Base-by-base conservation (phyloP, 1,140 invertebrate species). In the Alviniconcha marisindica region DNA sequence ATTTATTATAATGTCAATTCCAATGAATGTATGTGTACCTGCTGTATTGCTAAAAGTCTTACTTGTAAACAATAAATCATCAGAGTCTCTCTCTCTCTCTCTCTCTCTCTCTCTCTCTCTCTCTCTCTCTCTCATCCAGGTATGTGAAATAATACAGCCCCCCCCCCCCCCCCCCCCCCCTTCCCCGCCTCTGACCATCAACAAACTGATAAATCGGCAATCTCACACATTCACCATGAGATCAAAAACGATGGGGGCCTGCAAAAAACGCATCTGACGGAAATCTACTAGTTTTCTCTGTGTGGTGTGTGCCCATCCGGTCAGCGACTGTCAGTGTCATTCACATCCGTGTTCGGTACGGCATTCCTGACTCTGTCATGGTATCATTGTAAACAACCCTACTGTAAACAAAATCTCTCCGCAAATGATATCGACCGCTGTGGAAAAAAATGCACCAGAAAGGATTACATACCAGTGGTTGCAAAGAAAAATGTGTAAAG, bases 101-200 rank as follows among this genome's bases (percentile, higher is more conserved):
- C 51, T 44, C 15, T 51, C 31, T 77, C 44, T 48, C 44, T 51
- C 76, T 77, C 51, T 44, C 51, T 77, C 40, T 77, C 51, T 33
- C 44, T 51, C 40, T 77, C 51, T 33, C 44, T 51, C 40, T 77
- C 51, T 54, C 51, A 12, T 10, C 66, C 10, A 31, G 12, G 12
- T n/a, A 28, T 36, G 7, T 69, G n/a, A 31, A 28, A 7, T 69
- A 7, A 12, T 10, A 28, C 10, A 14, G 7, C n/a, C 33, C 7
- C 7, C 66, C 66, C 7, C 33, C 71, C 33, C 40, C n/a, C 40
- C n/a, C 71, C 33, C 71, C 33, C 40, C n/a, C 71, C 33, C 71
- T 73, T 31, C 33, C 40, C n/a, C 5, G 12, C 71, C 33, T 7
- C 33, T 4, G 4, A 12, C 5, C 40, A 21, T 28, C 5, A 12